These are phyloP conservation scores for Papilio machaon DNA, from an alignment of 1,140 invertebrate species.

Conservation along the genomic window DNA sequence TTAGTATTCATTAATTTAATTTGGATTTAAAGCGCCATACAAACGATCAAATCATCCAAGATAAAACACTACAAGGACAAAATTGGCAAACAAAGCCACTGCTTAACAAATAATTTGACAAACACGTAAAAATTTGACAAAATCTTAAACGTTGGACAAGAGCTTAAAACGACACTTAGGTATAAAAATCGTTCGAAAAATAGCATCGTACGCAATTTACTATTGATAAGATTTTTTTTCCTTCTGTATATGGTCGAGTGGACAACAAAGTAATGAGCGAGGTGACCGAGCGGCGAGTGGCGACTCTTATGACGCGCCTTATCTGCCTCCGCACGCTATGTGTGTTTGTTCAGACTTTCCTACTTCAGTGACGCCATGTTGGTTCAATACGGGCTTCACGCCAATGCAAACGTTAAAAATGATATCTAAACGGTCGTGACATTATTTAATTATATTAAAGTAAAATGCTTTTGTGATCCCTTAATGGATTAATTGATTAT, in stretches of 20 bases:
- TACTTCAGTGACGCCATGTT: conserved; percentile 31
- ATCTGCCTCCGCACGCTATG: conserved; percentile 70
- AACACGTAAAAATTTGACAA: too few species aligned
- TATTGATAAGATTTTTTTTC: conserved; percentile 52
- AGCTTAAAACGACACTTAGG: too few species aligned
- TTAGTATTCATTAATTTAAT: background rate
- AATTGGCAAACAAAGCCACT: too few species aligned
- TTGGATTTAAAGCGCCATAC: too few species aligned
- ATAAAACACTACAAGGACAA: too few species aligned
- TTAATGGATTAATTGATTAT: conserved; percentile 25
- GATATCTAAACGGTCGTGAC: conserved; percentile 9
- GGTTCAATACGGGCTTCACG: conserved; percentile 32
- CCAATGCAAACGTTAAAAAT: conserved; percentile 13
- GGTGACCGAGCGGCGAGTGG: conserved; percentile 59
- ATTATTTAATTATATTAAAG: conserved; percentile 12
- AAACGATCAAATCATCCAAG: too few species aligned
- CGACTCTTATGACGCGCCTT: conserved; percentile 72
- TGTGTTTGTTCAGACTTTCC: conserved; percentile 51
- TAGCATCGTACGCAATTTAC: background rate
- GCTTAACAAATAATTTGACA: too few species aligned
- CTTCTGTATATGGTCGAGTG: conserved; percentile 52
- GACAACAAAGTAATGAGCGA: conserved; percentile 72
- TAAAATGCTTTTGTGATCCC: conserved; percentile 9
- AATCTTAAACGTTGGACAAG: too few species aligned
- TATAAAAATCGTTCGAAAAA: background rate